These are phyloP conservation scores for Campaea margaritaria DNA, from an alignment of 2,888 invertebrate species.

Conservation along the genomic window DNA sequence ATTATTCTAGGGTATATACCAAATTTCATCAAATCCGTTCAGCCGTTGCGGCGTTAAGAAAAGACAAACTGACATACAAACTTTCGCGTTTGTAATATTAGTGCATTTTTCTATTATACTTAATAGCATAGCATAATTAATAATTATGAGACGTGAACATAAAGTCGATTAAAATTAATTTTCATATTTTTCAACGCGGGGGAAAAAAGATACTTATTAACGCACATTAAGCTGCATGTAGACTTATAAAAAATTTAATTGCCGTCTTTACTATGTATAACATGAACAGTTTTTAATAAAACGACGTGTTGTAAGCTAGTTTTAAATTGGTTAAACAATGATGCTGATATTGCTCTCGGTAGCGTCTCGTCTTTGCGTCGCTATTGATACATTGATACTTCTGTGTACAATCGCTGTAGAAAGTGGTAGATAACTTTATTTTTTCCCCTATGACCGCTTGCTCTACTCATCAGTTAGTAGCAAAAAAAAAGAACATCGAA, in stretches of 20 bases:
- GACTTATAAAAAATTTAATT: constrained; percentile 7
- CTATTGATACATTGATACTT: not conserved
- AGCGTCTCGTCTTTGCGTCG: not conserved
- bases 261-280: not conserved
- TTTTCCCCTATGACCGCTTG: too few species aligned
- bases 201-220: constrained; percentile 17
- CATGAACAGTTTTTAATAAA: constrained; percentile 9
- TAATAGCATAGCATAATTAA: constrained; percentile 9
- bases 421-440: not conserved
- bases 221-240: constrained; percentile 17
- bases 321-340: constrained; percentile 15
- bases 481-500: not conserved
- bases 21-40: too few species aligned
- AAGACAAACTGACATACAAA: too few species aligned
- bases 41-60: too few species aligned
- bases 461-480: too few species aligned
- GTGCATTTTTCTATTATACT: constrained; percentile 4
- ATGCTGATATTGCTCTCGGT: not conserved
- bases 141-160: constrained; percentile 5
- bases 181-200: constrained; percentile 3
- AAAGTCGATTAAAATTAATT: constrained; percentile 19
- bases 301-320: constrained; percentile 10
- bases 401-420: not conserved
- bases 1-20: too few species aligned
- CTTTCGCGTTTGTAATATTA: too few species aligned